Percentiles rank a stretch among this genome's conserved stretches.
These are phyloP conservation scores for Melanotaenia pygmaea DNA, from an alignment of 2,797 vertebrate genomes.

Conservation along the genomic window DNA sequence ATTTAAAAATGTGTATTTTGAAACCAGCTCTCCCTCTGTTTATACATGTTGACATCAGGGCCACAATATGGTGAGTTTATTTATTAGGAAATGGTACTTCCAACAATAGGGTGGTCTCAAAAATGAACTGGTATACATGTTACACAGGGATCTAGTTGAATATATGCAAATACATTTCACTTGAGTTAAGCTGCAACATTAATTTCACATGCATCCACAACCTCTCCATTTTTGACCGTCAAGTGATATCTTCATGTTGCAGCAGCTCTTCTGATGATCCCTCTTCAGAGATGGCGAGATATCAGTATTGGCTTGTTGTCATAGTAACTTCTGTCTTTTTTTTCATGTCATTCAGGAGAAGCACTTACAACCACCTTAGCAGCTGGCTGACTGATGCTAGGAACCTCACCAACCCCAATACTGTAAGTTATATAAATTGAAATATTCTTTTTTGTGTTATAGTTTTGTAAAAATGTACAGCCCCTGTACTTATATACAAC, in stretches of 20 bases:
- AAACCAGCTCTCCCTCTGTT: too few species aligned
- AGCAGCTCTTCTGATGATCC: constrained; percentile 13
- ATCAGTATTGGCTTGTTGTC: constrained; percentile 37
- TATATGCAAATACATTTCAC: constrained; percentile 1
- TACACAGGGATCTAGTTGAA: neutral
- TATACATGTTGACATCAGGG: too few species aligned
- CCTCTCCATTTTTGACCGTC: neutral
- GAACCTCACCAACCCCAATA: constrained; percentile 99
- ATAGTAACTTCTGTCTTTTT: constrained; percentile 49
- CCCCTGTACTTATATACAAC: neutral
- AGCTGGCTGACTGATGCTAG: constrained; percentile 99
- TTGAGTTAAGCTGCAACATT: neutral
- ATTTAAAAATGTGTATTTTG: too few species aligned
- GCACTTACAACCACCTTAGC: constrained; percentile 99
- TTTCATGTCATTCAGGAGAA: constrained; percentile 87
- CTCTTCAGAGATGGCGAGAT: constrained; percentile 6
- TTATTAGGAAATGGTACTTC: too few species aligned
- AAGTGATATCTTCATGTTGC: neutral
- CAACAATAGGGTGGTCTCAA: too few species aligned
- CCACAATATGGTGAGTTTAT: too few species aligned
- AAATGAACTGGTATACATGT: neutral
- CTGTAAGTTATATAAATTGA: constrained; percentile 84
- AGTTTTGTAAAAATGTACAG: neutral
- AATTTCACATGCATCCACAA: neutral
- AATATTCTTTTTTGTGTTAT: neutral